Percentiles rank a stretch among this genome's conserved stretches.
Conservation (phyloP, 2,113 vertebrate genomes). For the Casuarius casuarius region DNA sequence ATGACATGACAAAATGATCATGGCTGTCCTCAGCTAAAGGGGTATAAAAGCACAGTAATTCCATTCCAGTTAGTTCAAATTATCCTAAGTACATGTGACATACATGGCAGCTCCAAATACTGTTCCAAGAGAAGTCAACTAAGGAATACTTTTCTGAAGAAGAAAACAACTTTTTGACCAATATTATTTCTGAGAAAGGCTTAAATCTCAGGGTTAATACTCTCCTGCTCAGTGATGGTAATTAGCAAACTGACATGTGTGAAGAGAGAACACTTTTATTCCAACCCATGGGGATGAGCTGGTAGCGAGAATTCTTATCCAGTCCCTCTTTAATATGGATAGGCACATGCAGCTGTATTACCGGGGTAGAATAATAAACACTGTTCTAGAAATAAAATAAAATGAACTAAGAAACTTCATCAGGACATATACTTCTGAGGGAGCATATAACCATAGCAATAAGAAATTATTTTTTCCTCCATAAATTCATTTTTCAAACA, state of each 20-base stretch:
- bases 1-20: background rate
- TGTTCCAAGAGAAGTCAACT: background rate
- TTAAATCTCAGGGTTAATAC: background rate
- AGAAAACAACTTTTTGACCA: background rate
- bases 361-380: background rate
- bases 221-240: background rate
- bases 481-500: background rate
- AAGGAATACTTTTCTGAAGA: background rate
- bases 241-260: conserved; percentile 3
- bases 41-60: background rate
- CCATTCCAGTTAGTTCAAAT: background rate
- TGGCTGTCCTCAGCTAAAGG: background rate
- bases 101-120: background rate
- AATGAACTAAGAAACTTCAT: conserved; percentile 2
- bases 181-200: background rate
- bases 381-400: background rate
- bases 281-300: background rate
- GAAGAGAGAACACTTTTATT: background rate
- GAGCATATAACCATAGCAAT: background rate
- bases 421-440: background rate
- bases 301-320: background rate
- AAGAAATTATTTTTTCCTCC: background rate
- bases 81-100: background rate
- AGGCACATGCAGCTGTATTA: background rate
- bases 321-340: conserved; percentile 15